Conservation (phyloP, 2,113 vertebrate genomes). For the Poicephalus meyeri region DNA sequence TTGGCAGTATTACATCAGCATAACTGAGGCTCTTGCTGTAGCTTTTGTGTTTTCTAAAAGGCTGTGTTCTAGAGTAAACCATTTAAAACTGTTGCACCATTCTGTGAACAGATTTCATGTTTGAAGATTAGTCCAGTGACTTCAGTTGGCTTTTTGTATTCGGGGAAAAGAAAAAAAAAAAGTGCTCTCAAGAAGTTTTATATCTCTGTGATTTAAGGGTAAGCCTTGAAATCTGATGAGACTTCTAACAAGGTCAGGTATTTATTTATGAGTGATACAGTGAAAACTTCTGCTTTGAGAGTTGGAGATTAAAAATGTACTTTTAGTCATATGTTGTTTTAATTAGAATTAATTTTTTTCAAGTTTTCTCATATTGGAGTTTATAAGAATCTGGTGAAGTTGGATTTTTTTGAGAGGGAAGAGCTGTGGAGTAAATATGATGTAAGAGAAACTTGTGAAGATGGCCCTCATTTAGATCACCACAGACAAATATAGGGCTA, state of each 20-base stretch:
- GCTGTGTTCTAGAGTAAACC: neutral
- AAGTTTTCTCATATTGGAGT: neutral
- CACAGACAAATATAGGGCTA: neutral
- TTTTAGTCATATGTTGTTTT: neutral
- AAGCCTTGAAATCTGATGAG: neutral
- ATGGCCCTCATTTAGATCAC: neutral
- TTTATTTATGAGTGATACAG: neutral
- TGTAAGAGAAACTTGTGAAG: neutral
- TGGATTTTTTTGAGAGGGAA: neutral
- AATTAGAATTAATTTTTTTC: neutral
- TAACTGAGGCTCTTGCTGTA: no score
- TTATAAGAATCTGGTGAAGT: neutral
- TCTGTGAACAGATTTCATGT: neutral
- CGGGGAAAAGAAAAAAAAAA: neutral
- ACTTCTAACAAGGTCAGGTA: neutral
- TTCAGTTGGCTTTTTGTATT: neutral
- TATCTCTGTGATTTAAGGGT: neutral
- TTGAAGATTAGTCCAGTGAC: neutral
- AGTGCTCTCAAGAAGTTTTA: neutral
- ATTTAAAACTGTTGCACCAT: fast-evolving
- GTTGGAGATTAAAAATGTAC: neutral
- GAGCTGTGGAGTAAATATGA: neutral
- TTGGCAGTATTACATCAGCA: fast-evolving
- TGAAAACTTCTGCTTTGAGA: neutral
- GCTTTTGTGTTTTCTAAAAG: fast-evolving